Evolutionary conservation across 1,140 invertebrate genomes (phyloP), one percentile per base, ranked within the genome.

Genomic region (Drosophila sulfurigaster): DNA sequence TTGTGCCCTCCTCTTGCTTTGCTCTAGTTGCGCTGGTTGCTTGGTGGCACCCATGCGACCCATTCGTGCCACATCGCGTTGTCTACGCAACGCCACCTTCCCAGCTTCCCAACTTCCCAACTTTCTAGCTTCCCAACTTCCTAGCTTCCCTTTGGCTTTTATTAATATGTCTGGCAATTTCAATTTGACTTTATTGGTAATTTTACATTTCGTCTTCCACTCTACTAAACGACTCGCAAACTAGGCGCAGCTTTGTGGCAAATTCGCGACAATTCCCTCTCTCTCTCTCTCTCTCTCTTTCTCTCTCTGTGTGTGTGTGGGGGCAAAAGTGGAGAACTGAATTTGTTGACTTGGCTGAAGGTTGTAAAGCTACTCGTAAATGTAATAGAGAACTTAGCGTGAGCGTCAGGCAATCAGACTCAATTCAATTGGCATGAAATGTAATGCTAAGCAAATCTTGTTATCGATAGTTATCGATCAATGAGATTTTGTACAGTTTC

Each of bases 161-260:
- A 88, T 88, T 89, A 89, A 89, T 89, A 91, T 85, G 88, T 91
- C 88, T 91, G 88, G 88, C 81, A 91, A 88, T 91, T 91, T 85
- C 76, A 91, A 91, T 91, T 91, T 82, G 85, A 81, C 51, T 89
- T 91, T 91, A 91, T 91, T 91, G 83, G 76, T 83, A 82, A 91
- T 89, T 89, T 89, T 81, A 85, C 85, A 79, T 89, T 88, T 78
- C 51, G 70, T 66, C 63, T 75, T 41, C 71, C 30, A 10, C 10
- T 35, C 59, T 41, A 58, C 59, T 41, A 58, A 72, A 58, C 45
- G 49, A 60, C 46, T 63, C 46, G 41, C 48, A 74, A 25, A 68
- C 46, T 68, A 68, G 48, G 64, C 62, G n/a, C 41, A n/a, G 41
- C n/a, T 41, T 41, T 41, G 38, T 41, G 45, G 45, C 45, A 16